Base-by-base conservation (phyloP, 2,113 vertebrate genomes). In the Felis chaus region DNA sequence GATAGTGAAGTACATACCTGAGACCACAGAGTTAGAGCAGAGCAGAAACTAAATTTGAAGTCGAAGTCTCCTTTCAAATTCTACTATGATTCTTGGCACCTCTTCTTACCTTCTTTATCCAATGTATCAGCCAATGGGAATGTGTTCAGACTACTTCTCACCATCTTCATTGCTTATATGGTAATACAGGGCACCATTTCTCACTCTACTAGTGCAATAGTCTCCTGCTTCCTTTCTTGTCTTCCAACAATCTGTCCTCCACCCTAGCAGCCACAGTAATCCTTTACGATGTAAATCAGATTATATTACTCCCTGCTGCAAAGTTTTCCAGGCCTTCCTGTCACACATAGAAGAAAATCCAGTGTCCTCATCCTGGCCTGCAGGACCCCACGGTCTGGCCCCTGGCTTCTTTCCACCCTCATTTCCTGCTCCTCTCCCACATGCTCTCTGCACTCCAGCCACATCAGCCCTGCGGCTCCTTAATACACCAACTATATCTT, bases 51-150 rank as follows among this genome's bases (percentile, higher is more conserved):
- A 76, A 86, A 94, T 61, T 45, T 48, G 48, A 91, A 82, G 61
- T 65, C 79, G 48, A 91, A 82, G 61, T 65, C 79, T 85, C 73
- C 69, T 89, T 96, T 79, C 92, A 66, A 71, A 65, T 36, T 79
- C 82, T 23, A 66, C 50, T 65, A 33, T 1, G 0, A 29, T 48
- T 89, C 85, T 73, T 55, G 53, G 36, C 36, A 31, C 27, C 80
- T 91, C 50, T 73, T 84, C 66, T 89, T 69, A 48, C 50, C 63
- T 87, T 48, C 7, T 78, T 68, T 39, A 78, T 45, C 45, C 12
- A 33, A 29, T 79, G 4, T 33, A 57, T 85, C 88, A 61, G 90
- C 69, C 88, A 74, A 31, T 7, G 27, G 39, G 78, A 89, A 93
- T 63, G 53, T 13, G 0, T n/a, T 91, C 68, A 53, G 83, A 81